phyloP scores from a whole-genome alignment of 92 coral and sea anemone genomes.

The Chrysogorgia sp. region DNA sequence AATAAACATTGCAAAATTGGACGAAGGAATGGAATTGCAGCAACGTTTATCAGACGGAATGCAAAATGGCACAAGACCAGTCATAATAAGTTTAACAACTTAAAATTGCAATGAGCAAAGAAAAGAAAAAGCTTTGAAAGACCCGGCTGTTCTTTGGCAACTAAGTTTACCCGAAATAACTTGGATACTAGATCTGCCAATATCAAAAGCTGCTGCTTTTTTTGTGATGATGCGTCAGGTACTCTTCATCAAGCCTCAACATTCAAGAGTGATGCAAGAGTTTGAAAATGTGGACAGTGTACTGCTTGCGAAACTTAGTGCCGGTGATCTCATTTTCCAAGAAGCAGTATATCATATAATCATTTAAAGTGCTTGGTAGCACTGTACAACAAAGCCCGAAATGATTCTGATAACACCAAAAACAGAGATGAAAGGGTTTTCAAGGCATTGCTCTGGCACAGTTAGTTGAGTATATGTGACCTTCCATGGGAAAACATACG shows the following conservation, averaged over 20 bases:
- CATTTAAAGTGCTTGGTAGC: slow-evolving; percentile 30
- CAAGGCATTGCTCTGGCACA: slow-evolving; percentile 42
- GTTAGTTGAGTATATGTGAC: slow-evolving; percentile 31
- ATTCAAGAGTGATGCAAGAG: slow-evolving; percentile 22
- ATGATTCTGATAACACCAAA: background rate
- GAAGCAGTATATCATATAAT: slow-evolving; percentile 24
- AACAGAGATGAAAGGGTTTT: background rate
- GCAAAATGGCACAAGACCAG: slow-evolving; percentile 43
- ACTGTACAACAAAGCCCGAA: slow-evolving; percentile 16
- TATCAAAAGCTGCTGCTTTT: slow-evolving; percentile 30
- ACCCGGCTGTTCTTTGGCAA: slow-evolving; percentile 7
- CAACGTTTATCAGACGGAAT: slow-evolving; percentile 34
- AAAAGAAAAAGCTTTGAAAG: slow-evolving; percentile 27
- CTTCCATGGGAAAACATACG: too few relatives aligned
- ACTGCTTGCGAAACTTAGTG: slow-evolving; percentile 16
- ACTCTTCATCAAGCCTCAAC: slow-evolving; percentile 31
- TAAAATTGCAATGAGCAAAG: slow-evolving; percentile 24
- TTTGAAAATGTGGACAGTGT: background rate
- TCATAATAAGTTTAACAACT: slow-evolving; percentile 13
- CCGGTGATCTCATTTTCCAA: slow-evolving; percentile 16
- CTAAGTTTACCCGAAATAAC: slow-evolving; percentile 13
- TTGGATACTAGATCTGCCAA: slow-evolving; percentile 8
- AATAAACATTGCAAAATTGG: slow-evolving; percentile 35
- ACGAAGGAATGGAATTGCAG: slow-evolving; percentile 44
- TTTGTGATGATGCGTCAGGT: slow-evolving; percentile 30